Evolutionary conservation across 2,888 invertebrate genomes (phyloP), one percentile per base, ranked within the genome.

Genomic region (Lucinisca nassula): DNA sequence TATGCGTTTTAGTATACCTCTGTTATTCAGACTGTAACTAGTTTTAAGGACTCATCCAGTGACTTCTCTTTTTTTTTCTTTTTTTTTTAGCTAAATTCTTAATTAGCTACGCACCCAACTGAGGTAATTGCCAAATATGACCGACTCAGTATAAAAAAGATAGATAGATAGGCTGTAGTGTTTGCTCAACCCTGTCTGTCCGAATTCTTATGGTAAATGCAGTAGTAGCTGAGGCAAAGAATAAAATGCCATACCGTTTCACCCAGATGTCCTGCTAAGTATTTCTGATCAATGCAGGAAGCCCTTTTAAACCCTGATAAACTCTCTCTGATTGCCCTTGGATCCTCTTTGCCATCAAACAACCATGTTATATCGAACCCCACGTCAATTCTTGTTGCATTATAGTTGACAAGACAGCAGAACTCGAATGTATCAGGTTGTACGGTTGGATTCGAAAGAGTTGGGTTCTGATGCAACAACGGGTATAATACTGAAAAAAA

Each of bases 341-440:
- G 17, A 35, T 85, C 87, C 1, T 76, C 49, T 72, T 85, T 83
- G 21, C 87, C 85, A 55, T 88, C 82, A 84, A 88, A 87, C 14
- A 82, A 32, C 85, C 87, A 90, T 35, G 67, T 72, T 1, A 90
- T 85, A n/a, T 90, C 87, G 49, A 90, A 90, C 1, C 84, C 88
- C 1, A 90, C 87, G 49, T 88, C 90, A n/a, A 61, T 75, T 8
- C 85, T 55, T 0, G 78, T 17, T 0, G 83, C 24, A 35, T 90
- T 82, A 72, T 85, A 90, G 37, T 80, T 74, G 17, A 90, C 51
- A 21, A 79, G 37, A 40, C 90, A 90, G 40, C 85, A 75, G 51
- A 90, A 90, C 49, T 85, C 81, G 38, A 88, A 90, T 0, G 90
- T 85, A 21, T 76, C 51, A 1, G 83, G 75, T 49, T 79, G 74